Base-by-base conservation (phyloP, 2,113 vertebrate genomes). In the Pygoscelis antarcticus region DNA sequence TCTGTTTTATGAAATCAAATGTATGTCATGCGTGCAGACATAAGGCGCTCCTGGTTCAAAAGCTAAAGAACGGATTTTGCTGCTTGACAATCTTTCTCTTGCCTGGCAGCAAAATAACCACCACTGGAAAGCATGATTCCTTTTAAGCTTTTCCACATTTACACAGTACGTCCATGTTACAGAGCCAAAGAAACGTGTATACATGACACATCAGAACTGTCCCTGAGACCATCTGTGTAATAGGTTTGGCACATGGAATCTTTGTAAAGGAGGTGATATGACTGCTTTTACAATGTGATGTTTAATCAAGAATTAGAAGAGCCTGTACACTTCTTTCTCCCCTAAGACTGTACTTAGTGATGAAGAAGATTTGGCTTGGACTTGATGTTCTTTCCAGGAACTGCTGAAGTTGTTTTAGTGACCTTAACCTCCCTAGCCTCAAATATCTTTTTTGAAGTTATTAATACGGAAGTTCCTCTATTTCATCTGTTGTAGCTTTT, bases 131-230 rank as follows among this genome's bases (percentile, higher is more conserved):
- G 29, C 16, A 17, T 0, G 3, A 66, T 52, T 75, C 38, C 26
- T 60, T 34, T 60, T 12, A 11, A 72, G 49, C 23, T 90, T 84
- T 71, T 40, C 44, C 16, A 10, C 22, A 30, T 16, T 36, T 47
- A 52, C 0, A 1, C 57, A 81, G 32, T 12, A 77, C 0, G 0
- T 44, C 57, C 69, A 27, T 5, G 57, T 55, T 47, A 30, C 38
- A 78, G 19, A 87, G 32, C 12, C 47, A 58, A 55, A 40, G n/a
- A 51, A 74, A 78, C 4, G 16, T 38, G n/a, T 9, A 1, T 4
- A 46, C 32, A 10, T 7, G 20, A 32, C 47, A 83, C 40, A 68
- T 13, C 55, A 52, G 55, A 72, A 42, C 6, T 17, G 55, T 7
- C 47, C 46, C 70, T 47, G 69, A 79, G 19, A 60, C 16, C 13